Conservation (phyloP, 2,888 invertebrate genomes). For the Mimachlamys varia region DNA sequence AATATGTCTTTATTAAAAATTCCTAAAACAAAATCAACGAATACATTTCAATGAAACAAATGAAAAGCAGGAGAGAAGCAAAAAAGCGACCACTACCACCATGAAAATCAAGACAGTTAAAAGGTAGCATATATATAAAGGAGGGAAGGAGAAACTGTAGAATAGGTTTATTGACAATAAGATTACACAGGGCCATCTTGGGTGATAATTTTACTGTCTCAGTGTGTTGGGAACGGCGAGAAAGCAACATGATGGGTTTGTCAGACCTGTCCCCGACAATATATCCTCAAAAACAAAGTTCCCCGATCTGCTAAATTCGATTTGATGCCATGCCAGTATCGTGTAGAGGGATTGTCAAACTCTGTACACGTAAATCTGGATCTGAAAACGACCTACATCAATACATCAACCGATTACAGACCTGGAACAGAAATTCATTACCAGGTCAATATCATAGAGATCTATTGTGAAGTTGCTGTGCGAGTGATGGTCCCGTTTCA, state of each 20-base stretch:
- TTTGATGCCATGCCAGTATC: background rate
- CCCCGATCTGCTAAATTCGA: background rate
- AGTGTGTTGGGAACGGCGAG: background rate
- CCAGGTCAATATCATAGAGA: background rate
- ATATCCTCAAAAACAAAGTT: background rate
- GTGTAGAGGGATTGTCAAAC: background rate
- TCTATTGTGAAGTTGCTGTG: background rate
- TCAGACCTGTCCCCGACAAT: background rate
- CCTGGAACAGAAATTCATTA: background rate
- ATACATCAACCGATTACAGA: background rate
- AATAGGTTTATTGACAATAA: constrained; percentile 3
- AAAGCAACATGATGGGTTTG: constrained; percentile 13
- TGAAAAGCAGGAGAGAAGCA: background rate
- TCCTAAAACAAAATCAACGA: background rate
- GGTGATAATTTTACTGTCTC: background rate
- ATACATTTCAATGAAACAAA: background rate
- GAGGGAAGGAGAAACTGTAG: background rate
- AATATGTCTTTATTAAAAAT: background rate
- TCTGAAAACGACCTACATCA: background rate
- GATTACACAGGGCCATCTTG: background rate
- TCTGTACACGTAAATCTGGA: background rate
- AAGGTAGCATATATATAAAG: background rate
- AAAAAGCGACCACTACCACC: background rate
- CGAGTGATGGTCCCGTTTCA: background rate
- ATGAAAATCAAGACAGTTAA: background rate